Percentiles rank a stretch among this genome's conserved stretches.
Conservation (phyloP, 1,140 invertebrate species). For the Drosophila subobscura region DNA sequence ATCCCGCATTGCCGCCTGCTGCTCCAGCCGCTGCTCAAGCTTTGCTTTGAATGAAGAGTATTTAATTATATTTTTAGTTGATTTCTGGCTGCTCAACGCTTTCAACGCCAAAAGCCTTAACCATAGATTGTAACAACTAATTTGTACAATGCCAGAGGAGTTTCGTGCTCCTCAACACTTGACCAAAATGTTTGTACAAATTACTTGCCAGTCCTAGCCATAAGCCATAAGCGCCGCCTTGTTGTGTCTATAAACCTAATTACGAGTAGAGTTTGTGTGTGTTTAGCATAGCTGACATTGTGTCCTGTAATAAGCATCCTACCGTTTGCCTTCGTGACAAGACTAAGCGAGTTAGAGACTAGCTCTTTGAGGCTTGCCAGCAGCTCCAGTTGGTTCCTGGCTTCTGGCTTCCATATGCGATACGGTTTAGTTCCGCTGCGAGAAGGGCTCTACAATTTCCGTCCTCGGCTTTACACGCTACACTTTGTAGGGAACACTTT, state of each 20-base stretch:
- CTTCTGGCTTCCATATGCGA: not conserved
- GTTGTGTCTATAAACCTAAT: slow-evolving; percentile 6
- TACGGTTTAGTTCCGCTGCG: slow-evolving; percentile 16
- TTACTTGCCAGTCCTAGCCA: slow-evolving; percentile 19
- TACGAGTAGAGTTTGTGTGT: slow-evolving; percentile 29
- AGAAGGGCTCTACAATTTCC: slow-evolving; percentile 58
- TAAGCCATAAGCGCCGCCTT: slow-evolving; percentile 46
- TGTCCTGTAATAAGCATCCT: slow-evolving; percentile 9
- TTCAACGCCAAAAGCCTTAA: slow-evolving; percentile 53
- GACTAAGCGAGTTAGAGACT: slow-evolving; percentile 52
- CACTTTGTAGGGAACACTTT: slow-evolving; percentile 35
- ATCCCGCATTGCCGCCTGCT: slow-evolving; percentile 50
- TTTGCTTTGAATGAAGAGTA: slow-evolving; percentile 66
- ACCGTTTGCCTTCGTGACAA: slow-evolving; percentile 43
- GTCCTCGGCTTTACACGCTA: slow-evolving; percentile 55
- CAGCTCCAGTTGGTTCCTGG: slow-evolving; percentile 35
- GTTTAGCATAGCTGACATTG: slow-evolving; percentile 31
- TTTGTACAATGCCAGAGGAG: slow-evolving; percentile 14
- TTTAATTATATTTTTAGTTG: slow-evolving; percentile 45
- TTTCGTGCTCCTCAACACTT: not conserved
- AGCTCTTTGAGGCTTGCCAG: slow-evolving; percentile 37
- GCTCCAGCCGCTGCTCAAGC: slow-evolving; percentile 43
- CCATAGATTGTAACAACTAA: slow-evolving; percentile 29
- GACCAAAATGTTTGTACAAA: slow-evolving; percentile 25
- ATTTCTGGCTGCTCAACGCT: slow-evolving; percentile 61